Conservation (phyloP, 2,888 invertebrate species). For the Acholoe squamosa region DNA sequence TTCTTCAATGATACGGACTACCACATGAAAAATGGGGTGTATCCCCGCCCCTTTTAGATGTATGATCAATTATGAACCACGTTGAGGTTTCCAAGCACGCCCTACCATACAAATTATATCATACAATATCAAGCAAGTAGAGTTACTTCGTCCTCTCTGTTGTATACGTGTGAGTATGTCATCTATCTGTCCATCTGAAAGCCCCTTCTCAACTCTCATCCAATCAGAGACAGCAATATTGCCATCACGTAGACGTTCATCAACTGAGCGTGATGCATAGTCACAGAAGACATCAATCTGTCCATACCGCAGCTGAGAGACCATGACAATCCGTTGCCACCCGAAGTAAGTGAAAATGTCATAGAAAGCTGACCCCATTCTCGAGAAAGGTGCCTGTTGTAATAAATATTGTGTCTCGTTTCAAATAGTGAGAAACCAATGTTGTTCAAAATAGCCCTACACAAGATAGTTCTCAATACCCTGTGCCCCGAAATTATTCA, state of each 20-base stretch:
- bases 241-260: slow-evolving; percentile 69
- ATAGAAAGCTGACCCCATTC: slow-evolving; percentile 67
- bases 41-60: too few relatives aligned
- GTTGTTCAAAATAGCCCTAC: too few relatives aligned
- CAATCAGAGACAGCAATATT: slow-evolving; percentile 73
- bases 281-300: slow-evolving; percentile 74
- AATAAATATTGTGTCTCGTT: too few relatives aligned
- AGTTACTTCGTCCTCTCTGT: slow-evolving; percentile 75
- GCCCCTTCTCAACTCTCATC: slow-evolving; percentile 71
- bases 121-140: too few relatives aligned
- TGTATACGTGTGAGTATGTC: slow-evolving; percentile 70
- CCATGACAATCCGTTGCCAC: slow-evolving; percentile 74
- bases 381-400: slow-evolving; percentile 72
- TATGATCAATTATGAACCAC: too few relatives aligned
- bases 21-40: too few relatives aligned
- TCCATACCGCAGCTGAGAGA: slow-evolving; percentile 64
- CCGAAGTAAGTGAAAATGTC: slow-evolving; percentile 69
- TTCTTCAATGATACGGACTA: too few relatives aligned
- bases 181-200: slow-evolving; percentile 71
- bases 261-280: slow-evolving; percentile 72
- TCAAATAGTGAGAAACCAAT: too few relatives aligned
- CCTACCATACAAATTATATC: too few relatives aligned
- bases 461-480: too few relatives aligned
- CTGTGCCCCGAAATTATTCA: too few relatives aligned
- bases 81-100: too few relatives aligned